Evolutionary conservation across 2,113 vertebrate species (phyloP).

Genomic region (cattle (Bos taurus)): ARS-UCD2.0 NC_037345.1:54552501-54553000

Average conservation of each 20-base stretch:
- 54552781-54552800: neutral
- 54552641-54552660: neutral
- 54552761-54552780: slow-evolving; percentile 39
- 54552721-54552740: neutral
- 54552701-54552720: neutral
- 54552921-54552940: neutral
- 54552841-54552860: slow-evolving; percentile 30
- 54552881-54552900: neutral
- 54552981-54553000: neutral
- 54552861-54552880: neutral
- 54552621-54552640: neutral
- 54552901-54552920: neutral
- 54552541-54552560: neutral
- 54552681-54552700: neutral
- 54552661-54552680: neutral
- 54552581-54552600: neutral
- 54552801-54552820: neutral
- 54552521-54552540: too few species aligned
- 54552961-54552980: slow-evolving; percentile 26
- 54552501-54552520: neutral
- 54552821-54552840: slow-evolving; percentile 20
- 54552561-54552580: neutral
- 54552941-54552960: neutral
- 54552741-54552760: neutral
- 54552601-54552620: neutral